Base-by-base conservation (phyloP, 2,113 vertebrate species). In the Puntigrus tetrazona region DNA sequence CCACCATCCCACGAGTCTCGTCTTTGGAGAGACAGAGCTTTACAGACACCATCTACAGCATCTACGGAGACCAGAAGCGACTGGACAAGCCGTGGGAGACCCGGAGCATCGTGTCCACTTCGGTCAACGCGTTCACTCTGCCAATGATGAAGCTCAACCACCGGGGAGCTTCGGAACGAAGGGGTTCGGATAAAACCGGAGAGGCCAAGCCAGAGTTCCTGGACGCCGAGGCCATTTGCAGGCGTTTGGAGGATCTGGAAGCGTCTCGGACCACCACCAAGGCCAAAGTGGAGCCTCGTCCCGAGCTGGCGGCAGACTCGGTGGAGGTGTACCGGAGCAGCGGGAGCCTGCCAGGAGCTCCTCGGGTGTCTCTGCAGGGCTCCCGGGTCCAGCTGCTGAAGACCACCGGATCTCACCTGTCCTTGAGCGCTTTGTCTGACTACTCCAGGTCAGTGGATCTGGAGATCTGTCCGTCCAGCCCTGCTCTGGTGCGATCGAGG, bases 11-110 rank as follows among this genome's bases (percentile, higher is more conserved):
- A 34, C 72, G 88, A 0, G 84, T 87, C 0, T 91, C 89, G 41
- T 87, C 86, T 27, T 74, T 70, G 77, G 91, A 91, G 25, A 91
- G 91, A 0, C 91, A 91, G 84, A 92, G 91, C 84, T 90, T 95
- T 87, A 91, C 92, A 0, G 95, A 96, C 86, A 94, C 95, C 0
- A 95, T 96, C 83, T 97, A 95, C 90, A 97, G 95, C 90, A 95
- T 97, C 90, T 95, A 92, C 87, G 91, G 10, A 41, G 95, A 96
- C 78, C 94, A 41, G 11, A 90, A 83, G 43, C 76, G 50, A 55
- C 52, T 80, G 22, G 55, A 8, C 8, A 55, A 86, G 63, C 86
- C 86, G 29, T 91, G 90, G 87, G 89, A 89, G 41, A 89, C 95
- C 86, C 94, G 92, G 81, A 96, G 95, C 61, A 91, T 95, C 4